These are phyloP conservation scores for Orcinus orca DNA, from an alignment of 2,113 vertebrate species.

Conservation along the genomic window DNA sequence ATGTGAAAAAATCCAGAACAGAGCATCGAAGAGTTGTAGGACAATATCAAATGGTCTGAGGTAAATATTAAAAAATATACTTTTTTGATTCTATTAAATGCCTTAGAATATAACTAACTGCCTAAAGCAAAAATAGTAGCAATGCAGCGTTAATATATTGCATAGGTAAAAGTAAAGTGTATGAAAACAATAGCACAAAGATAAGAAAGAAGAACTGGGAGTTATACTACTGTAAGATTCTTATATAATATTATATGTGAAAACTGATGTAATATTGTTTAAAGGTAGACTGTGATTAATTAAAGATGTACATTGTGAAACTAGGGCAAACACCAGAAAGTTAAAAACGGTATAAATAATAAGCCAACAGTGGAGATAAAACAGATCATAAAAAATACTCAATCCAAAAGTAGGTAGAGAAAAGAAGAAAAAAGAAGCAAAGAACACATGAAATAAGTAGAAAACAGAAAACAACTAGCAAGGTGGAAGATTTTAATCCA, in stretches of 20 bases:
- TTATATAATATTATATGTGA: background rate
- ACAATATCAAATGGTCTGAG: background rate
- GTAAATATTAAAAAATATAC: background rate
- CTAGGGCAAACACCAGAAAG: background rate
- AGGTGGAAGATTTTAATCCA: constrained; percentile 19
- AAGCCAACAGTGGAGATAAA: background rate
- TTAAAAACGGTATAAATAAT: background rate
- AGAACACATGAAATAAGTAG: background rate
- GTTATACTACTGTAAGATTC: background rate
- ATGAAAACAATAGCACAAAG: background rate
- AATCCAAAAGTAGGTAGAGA: background rate
- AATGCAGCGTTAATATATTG: background rate
- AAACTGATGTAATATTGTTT: background rate
- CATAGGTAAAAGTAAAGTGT: constrained; percentile 27
- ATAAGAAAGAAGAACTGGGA: background rate
- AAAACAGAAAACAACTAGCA: constrained; percentile 15
- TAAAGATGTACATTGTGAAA: constrained; percentile 26
- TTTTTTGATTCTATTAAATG: background rate
- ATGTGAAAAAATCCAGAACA: background rate
- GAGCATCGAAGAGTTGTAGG: background rate
- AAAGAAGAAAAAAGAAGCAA: background rate
- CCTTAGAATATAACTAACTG: background rate
- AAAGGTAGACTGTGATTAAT: background rate
- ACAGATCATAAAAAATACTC: background rate
- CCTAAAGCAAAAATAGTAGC: constrained; percentile 25